These are phyloP conservation scores for Dexiosoma caninum DNA, from an alignment of 2,888 invertebrate species.

Conservation along the genomic window DNA sequence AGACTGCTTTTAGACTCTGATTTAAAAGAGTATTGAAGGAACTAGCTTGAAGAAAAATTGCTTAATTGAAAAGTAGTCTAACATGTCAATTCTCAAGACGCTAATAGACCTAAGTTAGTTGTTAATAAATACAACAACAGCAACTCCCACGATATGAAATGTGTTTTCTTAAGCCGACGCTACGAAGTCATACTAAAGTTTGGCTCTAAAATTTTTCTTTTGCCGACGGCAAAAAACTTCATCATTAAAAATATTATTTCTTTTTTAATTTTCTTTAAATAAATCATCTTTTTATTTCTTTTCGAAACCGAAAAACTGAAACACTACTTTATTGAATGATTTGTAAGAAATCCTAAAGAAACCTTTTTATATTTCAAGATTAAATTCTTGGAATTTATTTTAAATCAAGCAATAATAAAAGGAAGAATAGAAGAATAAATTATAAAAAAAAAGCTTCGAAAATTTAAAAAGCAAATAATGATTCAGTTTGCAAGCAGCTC, in stretches of 20 bases:
- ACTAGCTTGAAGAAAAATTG: no score
- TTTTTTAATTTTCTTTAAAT: background rate
- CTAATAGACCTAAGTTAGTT: no score
- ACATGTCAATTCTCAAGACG: no score
- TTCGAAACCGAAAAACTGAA: background rate
- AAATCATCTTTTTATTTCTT: background rate
- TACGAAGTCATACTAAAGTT: no score
- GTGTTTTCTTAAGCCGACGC: no score
- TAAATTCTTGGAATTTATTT: conserved; percentile 42
- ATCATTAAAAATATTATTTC: background rate
- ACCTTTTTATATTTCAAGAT: conserved; percentile 26
- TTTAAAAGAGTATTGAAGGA: no score
- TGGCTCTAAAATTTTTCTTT: background rate
- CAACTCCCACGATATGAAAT: no score
- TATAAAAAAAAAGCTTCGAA: conserved; percentile 28
- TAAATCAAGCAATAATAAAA: conserved; percentile 17
- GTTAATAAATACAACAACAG: no score
- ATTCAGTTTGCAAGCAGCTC: conserved; percentile 31
- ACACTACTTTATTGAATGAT: conserved; percentile 26
- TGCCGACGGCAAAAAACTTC: background rate
- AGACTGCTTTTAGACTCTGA: no score
- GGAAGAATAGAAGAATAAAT: background rate
- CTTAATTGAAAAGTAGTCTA: no score
- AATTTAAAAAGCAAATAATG: conserved; percentile 49
- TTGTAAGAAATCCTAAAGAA: background rate